phyloP scores from a whole-genome alignment of 2,797 vertebrate species.

The Anabacerthia variegaticeps region DNA sequence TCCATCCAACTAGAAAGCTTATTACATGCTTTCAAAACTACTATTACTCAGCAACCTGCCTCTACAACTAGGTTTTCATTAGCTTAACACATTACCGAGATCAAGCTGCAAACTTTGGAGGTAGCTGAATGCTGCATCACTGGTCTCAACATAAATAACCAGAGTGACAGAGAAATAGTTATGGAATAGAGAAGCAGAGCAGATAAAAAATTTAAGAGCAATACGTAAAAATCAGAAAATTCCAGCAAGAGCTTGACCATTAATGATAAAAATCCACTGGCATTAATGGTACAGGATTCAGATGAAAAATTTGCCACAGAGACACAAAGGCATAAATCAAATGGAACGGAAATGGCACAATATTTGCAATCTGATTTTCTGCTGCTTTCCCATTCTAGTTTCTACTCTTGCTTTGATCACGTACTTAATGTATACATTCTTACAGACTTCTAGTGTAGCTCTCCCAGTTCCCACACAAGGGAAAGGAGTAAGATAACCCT shows the following conservation, averaged over 20 bases:
- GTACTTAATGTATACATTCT: neutral
- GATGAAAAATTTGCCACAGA: neutral
- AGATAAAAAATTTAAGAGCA: neutral
- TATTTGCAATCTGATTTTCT: neutral
- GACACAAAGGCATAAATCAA: neutral
- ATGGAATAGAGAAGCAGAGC: neutral
- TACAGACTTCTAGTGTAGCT: neutral
- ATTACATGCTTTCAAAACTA: neutral
- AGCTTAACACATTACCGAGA: neutral
- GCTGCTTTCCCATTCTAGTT: rapidly evolving
- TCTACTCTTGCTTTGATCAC: neutral
- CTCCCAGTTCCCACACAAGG: neutral
- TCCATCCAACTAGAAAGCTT: neutral
- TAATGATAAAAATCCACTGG: neutral
- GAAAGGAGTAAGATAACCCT: neutral
- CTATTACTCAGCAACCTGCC: neutral
- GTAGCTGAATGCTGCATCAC: neutral
- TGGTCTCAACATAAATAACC: neutral
- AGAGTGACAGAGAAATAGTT: neutral
- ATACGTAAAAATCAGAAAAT: neutral
- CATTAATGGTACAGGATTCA: neutral
- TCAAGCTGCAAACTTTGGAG: neutral
- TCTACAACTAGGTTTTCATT: neutral
- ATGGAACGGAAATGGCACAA: neutral
- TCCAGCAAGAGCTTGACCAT: neutral